Evolutionary conservation across 2,113 vertebrate genomes (phyloP).

Genomic region (Tachuris rubrigastra): DNA sequence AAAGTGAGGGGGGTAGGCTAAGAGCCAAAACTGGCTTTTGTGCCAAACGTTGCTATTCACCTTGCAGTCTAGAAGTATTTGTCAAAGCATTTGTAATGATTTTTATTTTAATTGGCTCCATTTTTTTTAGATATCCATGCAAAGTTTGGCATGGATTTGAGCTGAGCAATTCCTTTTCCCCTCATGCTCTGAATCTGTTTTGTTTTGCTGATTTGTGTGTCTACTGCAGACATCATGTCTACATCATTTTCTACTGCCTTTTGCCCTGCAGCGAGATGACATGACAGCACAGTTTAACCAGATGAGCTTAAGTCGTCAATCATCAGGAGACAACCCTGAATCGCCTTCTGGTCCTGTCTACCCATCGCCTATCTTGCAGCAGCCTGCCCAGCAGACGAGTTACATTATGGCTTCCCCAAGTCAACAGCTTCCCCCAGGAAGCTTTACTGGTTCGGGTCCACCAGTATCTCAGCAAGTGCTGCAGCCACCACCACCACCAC

Average conservation of each 20-base stretch:
- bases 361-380: slow-evolving; percentile 71
- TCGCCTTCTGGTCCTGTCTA: slow-evolving; percentile 76
- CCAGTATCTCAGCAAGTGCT: slow-evolving; percentile 78
- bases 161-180: not conserved
- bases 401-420: slow-evolving; percentile 76
- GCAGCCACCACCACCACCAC: slow-evolving; percentile 64
- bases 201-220: not conserved
- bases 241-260: not conserved
- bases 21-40: not conserved
- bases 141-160: not conserved
- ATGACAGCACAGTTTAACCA: slow-evolving; percentile 85
- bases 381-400: slow-evolving; percentile 78
- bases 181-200: not conserved
- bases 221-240: not conserved
- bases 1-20: not conserved
- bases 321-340: slow-evolving; percentile 81
- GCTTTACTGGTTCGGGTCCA: slow-evolving; percentile 75
- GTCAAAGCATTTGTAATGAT: not conserved
- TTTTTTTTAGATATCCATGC: not conserved
- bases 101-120: not conserved
- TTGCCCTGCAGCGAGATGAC: slow-evolving; percentile 81
- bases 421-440: slow-evolving; percentile 74
- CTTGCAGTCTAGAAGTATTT: not conserved
- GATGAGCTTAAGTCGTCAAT: slow-evolving; percentile 86
- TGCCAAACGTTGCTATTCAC: not conserved